Evolutionary conservation across 2,113 vertebrate genomes (phyloP).

Genomic region (Pterophyllum scalare): DNA sequence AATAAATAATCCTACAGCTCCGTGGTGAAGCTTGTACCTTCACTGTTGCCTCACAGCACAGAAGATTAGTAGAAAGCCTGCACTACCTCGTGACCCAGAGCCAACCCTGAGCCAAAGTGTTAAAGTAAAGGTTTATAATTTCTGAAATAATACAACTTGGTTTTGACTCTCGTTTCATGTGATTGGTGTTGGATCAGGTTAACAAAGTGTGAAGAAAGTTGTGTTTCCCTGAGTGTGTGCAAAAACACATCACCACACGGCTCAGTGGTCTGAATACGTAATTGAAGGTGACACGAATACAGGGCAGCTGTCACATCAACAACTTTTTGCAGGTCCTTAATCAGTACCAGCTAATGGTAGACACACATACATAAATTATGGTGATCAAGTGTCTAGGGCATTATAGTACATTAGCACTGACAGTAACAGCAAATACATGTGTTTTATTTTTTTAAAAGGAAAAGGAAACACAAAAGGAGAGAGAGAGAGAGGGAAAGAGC

Average conservation of each 20-base stretch:
- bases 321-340: constrained; percentile 40
- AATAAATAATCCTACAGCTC: no score
- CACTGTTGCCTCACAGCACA: background rate
- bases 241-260: constrained; percentile 4
- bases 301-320: constrained; percentile 26
- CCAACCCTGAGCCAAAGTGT: background rate
- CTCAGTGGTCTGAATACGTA: constrained; percentile 55
- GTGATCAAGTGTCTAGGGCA: constrained; percentile 39
- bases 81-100: background rate
- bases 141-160: background rate
- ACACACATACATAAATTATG: constrained; percentile 32
- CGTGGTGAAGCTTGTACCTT: background rate
- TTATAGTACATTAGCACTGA: constrained; percentile 25
- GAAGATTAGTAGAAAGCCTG: background rate
- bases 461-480: background rate
- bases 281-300: constrained; percentile 64
- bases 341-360: constrained; percentile 34
- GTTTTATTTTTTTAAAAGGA: constrained; percentile 1
- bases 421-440: background rate
- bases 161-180: background rate
- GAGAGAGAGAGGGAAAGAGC: background rate
- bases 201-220: background rate
- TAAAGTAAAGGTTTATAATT: background rate
- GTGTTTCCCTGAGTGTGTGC: background rate
- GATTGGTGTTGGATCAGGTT: background rate